These are phyloP conservation scores for Tiliacea aurago DNA, from an alignment of 2,888 invertebrate genomes.

Conservation along the genomic window DNA sequence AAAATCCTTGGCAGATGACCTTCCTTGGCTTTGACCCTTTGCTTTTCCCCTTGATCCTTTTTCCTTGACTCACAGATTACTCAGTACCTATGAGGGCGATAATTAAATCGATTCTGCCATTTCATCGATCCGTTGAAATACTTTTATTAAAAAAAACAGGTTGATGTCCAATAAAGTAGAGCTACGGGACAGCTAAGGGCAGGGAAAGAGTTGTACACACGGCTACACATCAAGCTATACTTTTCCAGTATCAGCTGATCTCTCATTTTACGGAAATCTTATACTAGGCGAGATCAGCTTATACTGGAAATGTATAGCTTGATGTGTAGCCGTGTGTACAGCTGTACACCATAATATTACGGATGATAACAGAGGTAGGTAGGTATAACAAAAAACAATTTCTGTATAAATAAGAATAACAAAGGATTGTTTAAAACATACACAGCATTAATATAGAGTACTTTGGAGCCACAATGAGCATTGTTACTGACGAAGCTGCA, in stretches of 20 bases:
- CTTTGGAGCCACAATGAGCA: slow-evolving; percentile 38
- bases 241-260: too few relatives aligned
- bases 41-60: too few relatives aligned
- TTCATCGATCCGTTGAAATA: neutral
- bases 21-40: too few relatives aligned
- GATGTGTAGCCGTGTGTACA: too few relatives aligned
- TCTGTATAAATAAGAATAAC: slow-evolving; percentile 16
- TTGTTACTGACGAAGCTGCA: slow-evolving; percentile 15
- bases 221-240: too few relatives aligned
- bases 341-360: neutral
- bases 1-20: too few relatives aligned
- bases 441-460: neutral
- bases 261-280: too few relatives aligned
- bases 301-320: too few relatives aligned
- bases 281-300: too few relatives aligned
- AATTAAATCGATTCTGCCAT: neutral
- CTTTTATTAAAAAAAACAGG: neutral
- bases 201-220: neutral
- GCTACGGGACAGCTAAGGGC: too few relatives aligned
- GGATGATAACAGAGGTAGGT: neutral
- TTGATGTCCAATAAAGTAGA: neutral
- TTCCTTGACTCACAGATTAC: neutral
- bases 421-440: slow-evolving; percentile 24
- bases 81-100: neutral
- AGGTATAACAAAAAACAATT: neutral